Conservation (phyloP, 53 echinoderm and acorn worm species). For the Patiria pectinifera region DNA sequence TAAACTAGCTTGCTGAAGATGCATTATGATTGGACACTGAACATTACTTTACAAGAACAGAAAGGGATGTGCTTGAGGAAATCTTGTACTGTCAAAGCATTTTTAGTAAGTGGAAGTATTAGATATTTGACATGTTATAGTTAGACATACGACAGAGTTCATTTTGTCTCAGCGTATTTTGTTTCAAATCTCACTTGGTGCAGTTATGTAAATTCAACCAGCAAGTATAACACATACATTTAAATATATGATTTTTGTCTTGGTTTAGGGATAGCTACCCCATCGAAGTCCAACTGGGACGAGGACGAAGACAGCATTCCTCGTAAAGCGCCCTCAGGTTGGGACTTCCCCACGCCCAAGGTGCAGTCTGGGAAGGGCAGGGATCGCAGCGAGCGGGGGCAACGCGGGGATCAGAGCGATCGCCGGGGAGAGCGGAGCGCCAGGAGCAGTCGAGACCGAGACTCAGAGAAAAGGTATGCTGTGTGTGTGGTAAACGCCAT, state of each 20-base stretch:
- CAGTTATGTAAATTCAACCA: too few species aligned
- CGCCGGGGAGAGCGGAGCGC: slow-evolving; percentile 40
- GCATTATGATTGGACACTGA: too few species aligned
- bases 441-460: slow-evolving; percentile 37
- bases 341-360: slow-evolving; percentile 77
- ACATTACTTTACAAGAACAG: too few species aligned
- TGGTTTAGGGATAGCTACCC: slow-evolving; percentile 78
- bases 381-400: slow-evolving; percentile 71
- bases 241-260: not conserved
- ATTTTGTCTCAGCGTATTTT: too few species aligned
- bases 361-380: slow-evolving; percentile 13
- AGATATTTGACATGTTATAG: too few species aligned
- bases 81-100: too few species aligned
- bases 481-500: not conserved
- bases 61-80: too few species aligned
- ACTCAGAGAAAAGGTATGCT: slow-evolving; percentile 40
- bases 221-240: too few species aligned
- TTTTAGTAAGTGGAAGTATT: too few species aligned
- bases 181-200: not conserved
- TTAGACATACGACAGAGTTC: too few species aligned
- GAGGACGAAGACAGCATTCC: slow-evolving; percentile 85
- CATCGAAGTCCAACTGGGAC: slow-evolving; percentile 95
- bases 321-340: slow-evolving; percentile 69
- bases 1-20: too few species aligned
- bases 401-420: slow-evolving; percentile 67